Conservation (phyloP, 2,797 vertebrate species). For the Champsocephalus gunnari region DNA sequence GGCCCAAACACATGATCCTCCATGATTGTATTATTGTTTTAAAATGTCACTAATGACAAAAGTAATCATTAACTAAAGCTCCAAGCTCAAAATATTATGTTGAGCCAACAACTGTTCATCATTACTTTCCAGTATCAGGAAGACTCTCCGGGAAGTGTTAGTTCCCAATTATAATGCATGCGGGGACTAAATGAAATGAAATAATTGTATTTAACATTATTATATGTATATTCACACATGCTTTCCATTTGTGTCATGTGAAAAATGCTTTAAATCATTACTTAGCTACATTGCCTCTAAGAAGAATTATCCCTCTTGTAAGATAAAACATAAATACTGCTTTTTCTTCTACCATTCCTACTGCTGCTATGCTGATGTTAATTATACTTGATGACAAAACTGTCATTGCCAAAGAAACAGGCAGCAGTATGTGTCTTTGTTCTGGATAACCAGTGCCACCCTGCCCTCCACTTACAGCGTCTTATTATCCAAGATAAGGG, state of each 20-base stretch:
- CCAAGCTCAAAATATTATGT: not conserved
- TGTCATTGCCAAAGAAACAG: slow-evolving; percentile 24
- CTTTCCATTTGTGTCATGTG: too few species aligned
- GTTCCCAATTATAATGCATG: not conserved
- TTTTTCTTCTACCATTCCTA: not conserved
- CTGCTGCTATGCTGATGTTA: not conserved
- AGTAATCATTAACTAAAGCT: not conserved
- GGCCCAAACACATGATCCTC: too few species aligned
- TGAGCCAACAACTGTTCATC: not conserved
- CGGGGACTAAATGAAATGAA: not conserved
- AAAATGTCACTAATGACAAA: too few species aligned
- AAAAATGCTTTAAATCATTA: not conserved
- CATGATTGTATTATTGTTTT: too few species aligned
- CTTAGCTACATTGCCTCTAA: not conserved
- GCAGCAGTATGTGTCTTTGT: slow-evolving; percentile 35
- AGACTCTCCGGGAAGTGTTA: not conserved
- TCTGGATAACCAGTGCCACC: slow-evolving; percentile 43
- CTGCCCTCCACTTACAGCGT: slow-evolving; percentile 38
- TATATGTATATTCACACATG: too few species aligned
- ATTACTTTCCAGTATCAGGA: not conserved
- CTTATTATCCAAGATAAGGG: slow-evolving; percentile 66
- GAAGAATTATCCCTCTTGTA: not conserved
- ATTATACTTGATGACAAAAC: slow-evolving; percentile 29
- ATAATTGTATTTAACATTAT: too few species aligned
- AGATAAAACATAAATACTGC: not conserved